Conservation (phyloP, 2,888 invertebrate species). For the Archips xylosteana region DNA sequence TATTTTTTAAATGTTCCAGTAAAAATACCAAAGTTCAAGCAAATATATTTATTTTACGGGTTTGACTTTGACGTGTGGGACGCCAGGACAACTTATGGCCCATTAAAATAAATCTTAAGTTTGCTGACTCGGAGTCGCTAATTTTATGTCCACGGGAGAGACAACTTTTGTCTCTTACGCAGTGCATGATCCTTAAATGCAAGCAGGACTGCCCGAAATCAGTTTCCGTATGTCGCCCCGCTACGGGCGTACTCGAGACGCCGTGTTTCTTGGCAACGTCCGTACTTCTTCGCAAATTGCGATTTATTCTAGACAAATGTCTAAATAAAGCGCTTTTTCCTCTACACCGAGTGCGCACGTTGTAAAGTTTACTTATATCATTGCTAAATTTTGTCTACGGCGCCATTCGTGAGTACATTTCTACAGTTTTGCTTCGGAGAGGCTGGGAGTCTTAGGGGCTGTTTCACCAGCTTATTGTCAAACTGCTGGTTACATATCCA, state of each 20-base stretch:
- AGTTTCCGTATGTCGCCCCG: slow-evolving; percentile 45
- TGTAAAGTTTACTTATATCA: slow-evolving; percentile 34
- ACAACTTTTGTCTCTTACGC: too few species aligned
- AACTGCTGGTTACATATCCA: too few species aligned
- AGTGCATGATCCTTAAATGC: neutral
- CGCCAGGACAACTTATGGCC: too few species aligned
- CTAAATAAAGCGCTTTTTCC: slow-evolving; percentile 72
- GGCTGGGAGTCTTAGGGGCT: too few species aligned
- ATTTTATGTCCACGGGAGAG: too few species aligned
- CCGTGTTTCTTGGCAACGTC: slow-evolving; percentile 67
- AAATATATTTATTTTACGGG: too few species aligned
- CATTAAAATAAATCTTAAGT: too few species aligned
- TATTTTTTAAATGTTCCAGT: too few species aligned
- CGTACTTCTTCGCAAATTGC: slow-evolving; percentile 77
- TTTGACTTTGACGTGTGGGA: too few species aligned
- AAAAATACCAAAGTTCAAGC: too few species aligned
- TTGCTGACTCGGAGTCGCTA: too few species aligned
- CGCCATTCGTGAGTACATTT: neutral
- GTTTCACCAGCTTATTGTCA: too few species aligned
- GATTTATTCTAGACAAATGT: slow-evolving; percentile 81
- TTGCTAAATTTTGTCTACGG: slow-evolving; percentile 16
- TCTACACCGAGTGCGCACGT: slow-evolving; percentile 42
- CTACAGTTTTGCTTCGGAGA: neutral
- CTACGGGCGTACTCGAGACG: slow-evolving; percentile 55
- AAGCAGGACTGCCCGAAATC: slow-evolving; percentile 24